Evolutionary conservation across 1,140 invertebrate genomes (phyloP).

Genomic region (Drosophila tristis): DNA sequence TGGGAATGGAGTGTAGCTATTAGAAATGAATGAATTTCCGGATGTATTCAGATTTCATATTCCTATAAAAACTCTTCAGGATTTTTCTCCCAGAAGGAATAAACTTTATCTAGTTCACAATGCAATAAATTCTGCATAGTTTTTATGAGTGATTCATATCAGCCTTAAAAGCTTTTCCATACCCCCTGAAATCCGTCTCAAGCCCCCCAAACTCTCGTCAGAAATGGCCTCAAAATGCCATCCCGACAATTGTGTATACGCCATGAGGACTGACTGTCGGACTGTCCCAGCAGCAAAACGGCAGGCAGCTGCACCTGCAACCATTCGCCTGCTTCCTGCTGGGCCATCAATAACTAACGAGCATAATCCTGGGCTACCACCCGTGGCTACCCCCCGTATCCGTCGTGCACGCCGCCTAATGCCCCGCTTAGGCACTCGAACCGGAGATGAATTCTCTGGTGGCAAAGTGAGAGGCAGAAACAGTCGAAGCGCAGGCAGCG

Average conservation of each 20-base stretch:
- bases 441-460: slow-evolving; percentile 34
- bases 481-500: background rate
- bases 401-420: slow-evolving; percentile 9
- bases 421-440: slow-evolving; percentile 20
- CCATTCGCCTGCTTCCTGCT: slow-evolving; percentile 14
- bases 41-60: too few relatives aligned
- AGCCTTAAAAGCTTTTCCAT: too few relatives aligned
- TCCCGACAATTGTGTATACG: slow-evolving; percentile 25
- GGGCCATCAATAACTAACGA: slow-evolving; percentile 51
- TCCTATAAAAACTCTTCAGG: too few relatives aligned
- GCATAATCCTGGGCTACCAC: slow-evolving; percentile 43
- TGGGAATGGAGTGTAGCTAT: too few relatives aligned
- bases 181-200: background rate
- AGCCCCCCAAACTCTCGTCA: background rate
- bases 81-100: too few relatives aligned
- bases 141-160: too few relatives aligned
- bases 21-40: too few relatives aligned
- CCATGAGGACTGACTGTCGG: slow-evolving; percentile 10
- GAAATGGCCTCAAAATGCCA: slow-evolving; percentile 9
- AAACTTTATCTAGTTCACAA: too few relatives aligned
- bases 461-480: slow-evolving; percentile 9
- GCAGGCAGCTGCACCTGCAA: slow-evolving; percentile 32
- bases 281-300: slow-evolving; percentile 9
- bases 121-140: background rate
- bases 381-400: background rate